Evolutionary conservation across 2,888 invertebrate genomes (phyloP), one percentile per base, ranked within the genome.

Genomic region (Drosophila nr. perissopoda): DNA sequence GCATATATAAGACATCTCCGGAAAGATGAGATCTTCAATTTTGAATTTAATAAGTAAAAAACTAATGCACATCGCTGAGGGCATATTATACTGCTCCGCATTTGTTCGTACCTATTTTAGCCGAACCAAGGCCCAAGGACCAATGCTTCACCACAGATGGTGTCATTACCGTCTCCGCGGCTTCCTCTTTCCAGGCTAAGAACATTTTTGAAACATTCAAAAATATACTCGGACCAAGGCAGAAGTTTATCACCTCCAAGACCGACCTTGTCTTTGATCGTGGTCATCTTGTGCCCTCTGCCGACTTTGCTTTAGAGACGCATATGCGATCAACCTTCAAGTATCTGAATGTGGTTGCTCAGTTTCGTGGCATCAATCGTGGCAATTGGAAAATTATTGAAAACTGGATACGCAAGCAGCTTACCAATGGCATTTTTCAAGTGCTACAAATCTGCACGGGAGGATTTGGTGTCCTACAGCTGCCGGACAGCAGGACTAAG

Each of bases 351-450:
- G 92, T 91, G 0, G 93, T 94, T 0, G 94, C 94, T 0, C 94
- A 94, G 73, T 94, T 94, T 93, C 91, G 92, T 58, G 91, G 91
- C 0, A 94, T 95, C 76, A 95, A 95, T 80, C 93, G 91, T 0
- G 93, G 93, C 16, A 95, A 95, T 80, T 95, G 95, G 95, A 91
- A 93, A 42, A 70, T 73, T 1, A 83, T 94, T 21, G 95, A 95
- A 86, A 69, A 51, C 1, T 91, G 92, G 76, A 90, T 94, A 4
- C 79, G 76, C 4, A 69, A 57, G 4, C 31, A 73, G 34, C 21
- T 81, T 0, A n/a, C 21, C 2, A 18, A 11, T 0, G 49, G 40
- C 31, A 36, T 10, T 16, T 69, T 18, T 13, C 36, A 49, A 4
- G 25, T 31, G 1, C 16, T 78, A 0, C 51, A 62, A 1, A 40